phyloP scores from a whole-genome alignment of 2,113 vertebrate genomes.

The Fregata magnificens region DNA sequence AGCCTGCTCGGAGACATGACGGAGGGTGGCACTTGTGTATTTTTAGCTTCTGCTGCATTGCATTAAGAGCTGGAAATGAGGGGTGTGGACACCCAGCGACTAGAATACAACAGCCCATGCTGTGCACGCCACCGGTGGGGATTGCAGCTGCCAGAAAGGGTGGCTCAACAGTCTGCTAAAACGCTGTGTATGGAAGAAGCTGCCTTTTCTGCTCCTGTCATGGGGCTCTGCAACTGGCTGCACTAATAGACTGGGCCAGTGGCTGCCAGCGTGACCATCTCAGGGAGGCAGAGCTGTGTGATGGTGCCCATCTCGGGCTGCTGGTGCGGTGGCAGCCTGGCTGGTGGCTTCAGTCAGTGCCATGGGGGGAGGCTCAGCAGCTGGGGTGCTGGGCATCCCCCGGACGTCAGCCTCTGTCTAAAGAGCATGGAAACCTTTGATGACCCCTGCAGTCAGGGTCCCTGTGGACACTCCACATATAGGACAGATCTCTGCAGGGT shows the following conservation, averaged over 20 bases:
- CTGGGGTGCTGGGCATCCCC: neutral
- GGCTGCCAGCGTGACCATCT: fast-evolving
- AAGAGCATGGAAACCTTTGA: neutral
- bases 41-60: constrained; percentile 44
- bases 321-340: neutral
- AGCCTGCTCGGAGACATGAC: neutral
- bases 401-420: neutral
- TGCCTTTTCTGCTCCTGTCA: fast-evolving
- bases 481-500: neutral
- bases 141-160: neutral
- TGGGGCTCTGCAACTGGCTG: fast-evolving
- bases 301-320: neutral
- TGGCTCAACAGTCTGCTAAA: neutral
- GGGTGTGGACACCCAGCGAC: neutral
- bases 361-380: fast-evolving
- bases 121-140: fast-evolving
- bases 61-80: neutral
- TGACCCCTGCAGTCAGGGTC: neutral
- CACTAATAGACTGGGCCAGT: fast-evolving
- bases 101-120: neutral
- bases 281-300: neutral
- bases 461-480: fast-evolving
- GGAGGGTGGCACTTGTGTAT: constrained; percentile 11
- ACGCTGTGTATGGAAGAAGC: neutral
- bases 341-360: neutral